phyloP scores from a whole-genome alignment of 2,797 vertebrate species.

The Erpetoichthys calabaricus region DNA sequence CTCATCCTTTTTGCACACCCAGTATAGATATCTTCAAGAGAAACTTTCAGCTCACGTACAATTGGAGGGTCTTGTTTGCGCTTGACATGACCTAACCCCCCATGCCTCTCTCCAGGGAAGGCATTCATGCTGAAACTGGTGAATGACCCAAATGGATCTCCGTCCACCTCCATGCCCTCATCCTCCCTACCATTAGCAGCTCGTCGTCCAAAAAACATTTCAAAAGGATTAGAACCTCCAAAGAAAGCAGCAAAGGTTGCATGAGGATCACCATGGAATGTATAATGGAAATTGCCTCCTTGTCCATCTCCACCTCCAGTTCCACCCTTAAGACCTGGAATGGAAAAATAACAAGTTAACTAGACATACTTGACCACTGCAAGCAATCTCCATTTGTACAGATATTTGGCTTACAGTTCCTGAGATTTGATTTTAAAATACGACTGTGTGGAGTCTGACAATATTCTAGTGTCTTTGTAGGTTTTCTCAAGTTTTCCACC shows the following conservation, averaged over 20 bases:
- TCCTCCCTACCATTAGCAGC: constrained; percentile 71
- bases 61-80: constrained; percentile 91
- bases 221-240: constrained; percentile 89
- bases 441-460: no score
- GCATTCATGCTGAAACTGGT: constrained; percentile 82
- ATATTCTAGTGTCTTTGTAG: no score
- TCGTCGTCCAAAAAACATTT: constrained; percentile 92
- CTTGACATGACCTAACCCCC: constrained; percentile 62
- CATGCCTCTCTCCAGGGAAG: constrained; percentile 81
- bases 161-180: constrained; percentile 89
- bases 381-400: no score
- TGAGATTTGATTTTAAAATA: no score
- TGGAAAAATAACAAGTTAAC: constrained; percentile 9
- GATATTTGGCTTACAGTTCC: no score
- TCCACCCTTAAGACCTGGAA: constrained; percentile 83
- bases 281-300: constrained; percentile 82
- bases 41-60: constrained; percentile 84
- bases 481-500: no score
- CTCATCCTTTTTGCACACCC: constrained; percentile 96
- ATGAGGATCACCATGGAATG: constrained; percentile 95
- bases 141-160: constrained; percentile 83
- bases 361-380: no score
- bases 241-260: constrained; percentile 96
- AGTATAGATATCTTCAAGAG: constrained; percentile 88
- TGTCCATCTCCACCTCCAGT: constrained; percentile 74